These are phyloP conservation scores for Dendronephthya gigantea DNA, from an alignment of 64 coral and sea anemone species.

Conservation along the genomic window DNA sequence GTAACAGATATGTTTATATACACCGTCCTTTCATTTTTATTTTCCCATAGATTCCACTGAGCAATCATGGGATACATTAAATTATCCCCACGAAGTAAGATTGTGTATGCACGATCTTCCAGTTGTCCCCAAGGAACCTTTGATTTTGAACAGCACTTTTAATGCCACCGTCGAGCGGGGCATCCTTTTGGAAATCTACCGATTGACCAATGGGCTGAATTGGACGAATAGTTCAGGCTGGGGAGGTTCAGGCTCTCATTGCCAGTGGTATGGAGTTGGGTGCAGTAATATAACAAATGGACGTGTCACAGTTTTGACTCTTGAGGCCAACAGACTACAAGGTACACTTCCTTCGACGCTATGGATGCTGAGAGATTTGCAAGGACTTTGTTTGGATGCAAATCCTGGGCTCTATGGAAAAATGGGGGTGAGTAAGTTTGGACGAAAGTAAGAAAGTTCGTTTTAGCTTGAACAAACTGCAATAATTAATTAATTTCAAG, in stretches of 20 bases:
- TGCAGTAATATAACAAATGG: constrained; percentile 24
- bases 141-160: constrained; percentile 42
- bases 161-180: constrained; percentile 26
- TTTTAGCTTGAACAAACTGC: too few relatives aligned
- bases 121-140: background rate
- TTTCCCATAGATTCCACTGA: too few relatives aligned
- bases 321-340: constrained; percentile 41
- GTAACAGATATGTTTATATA: too few relatives aligned
- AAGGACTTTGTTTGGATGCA: constrained; percentile 30
- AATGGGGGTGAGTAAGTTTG: too few relatives aligned
- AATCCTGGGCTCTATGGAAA: constrained; percentile 23
- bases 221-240: constrained; percentile 34
- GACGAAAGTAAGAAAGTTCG: too few relatives aligned
- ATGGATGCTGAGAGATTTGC: constrained; percentile 58
- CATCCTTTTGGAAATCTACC: constrained; percentile 44
- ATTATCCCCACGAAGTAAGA: too few relatives aligned
- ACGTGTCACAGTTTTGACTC: constrained; percentile 40
- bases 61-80: too few relatives aligned
- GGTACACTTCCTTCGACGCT: constrained; percentile 58
- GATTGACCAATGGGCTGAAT: constrained; percentile 25
- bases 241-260: constrained; percentile 40
- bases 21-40: too few relatives aligned
- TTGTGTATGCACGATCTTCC: too few relatives aligned
- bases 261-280: constrained; percentile 51
- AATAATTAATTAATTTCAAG: too few relatives aligned